Evolutionary conservation across 2,888 invertebrate species (phyloP).

Genomic region (Trissoscelio sp.): DNA sequence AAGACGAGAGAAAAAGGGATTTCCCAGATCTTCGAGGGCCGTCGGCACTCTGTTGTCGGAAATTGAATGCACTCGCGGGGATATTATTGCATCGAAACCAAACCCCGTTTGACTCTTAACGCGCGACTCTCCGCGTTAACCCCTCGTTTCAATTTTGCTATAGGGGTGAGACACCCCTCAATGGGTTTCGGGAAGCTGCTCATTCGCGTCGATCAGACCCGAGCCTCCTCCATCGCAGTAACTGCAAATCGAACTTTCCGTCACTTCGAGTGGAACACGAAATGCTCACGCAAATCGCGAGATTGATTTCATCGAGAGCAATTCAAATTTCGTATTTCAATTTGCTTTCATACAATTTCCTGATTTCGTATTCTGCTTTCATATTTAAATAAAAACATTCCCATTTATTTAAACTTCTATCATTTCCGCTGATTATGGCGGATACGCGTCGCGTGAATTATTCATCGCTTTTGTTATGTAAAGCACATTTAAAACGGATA

Average conservation of each 20-base stretch:
- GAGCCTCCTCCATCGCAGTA: constrained; percentile 69
- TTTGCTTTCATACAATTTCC: constrained; percentile 64
- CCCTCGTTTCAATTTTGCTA: constrained; percentile 72
- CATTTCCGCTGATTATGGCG: constrained; percentile 43
- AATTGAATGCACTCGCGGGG: constrained; percentile 74
- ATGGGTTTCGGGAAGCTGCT: constrained; percentile 67
- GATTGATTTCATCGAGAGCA: constrained; percentile 68
- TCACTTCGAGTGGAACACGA: constrained; percentile 67
- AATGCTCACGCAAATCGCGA: constrained; percentile 67
- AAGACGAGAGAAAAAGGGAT: constrained; percentile 70
- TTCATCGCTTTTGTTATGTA: constrained; percentile 45
- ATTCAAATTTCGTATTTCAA: constrained; percentile 65
- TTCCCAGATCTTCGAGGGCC: constrained; percentile 68
- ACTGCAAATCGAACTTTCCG: constrained; percentile 70
- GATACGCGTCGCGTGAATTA: constrained; percentile 48
- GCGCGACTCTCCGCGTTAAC: constrained; percentile 68
- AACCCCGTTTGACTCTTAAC: constrained; percentile 72
- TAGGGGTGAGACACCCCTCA: constrained; percentile 69
- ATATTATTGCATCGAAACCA: constrained; percentile 73
- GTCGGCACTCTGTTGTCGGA: constrained; percentile 72
- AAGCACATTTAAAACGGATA: constrained; percentile 24
- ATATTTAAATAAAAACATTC: constrained; percentile 58
- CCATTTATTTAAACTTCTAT: constrained; percentile 53
- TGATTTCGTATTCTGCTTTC: constrained; percentile 48
- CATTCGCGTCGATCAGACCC: constrained; percentile 69